Percentiles rank a stretch among this genome's conserved stretches.
Evolutionary conservation across 2,888 invertebrate species (phyloP).

Genomic region (Eupithecia pulchellata): DNA sequence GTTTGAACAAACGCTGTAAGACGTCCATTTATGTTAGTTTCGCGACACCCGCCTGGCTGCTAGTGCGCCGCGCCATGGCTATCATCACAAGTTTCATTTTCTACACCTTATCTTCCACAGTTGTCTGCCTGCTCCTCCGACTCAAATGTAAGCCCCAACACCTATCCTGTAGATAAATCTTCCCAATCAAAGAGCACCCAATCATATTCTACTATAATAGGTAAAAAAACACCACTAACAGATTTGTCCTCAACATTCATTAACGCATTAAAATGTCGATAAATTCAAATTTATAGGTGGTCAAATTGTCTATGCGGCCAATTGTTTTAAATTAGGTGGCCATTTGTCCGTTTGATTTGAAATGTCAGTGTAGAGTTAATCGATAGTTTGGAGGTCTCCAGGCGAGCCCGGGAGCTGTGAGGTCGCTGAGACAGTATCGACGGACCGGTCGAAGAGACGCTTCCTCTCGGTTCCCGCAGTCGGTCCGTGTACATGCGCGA

Average conservation of each 20-base stretch:
- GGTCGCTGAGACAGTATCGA: slow-evolving; percentile 31
- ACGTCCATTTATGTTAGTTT: slow-evolving; percentile 41
- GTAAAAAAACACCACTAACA: slow-evolving; percentile 44
- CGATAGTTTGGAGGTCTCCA: slow-evolving; percentile 54
- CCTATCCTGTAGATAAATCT: neutral
- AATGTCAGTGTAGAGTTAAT: slow-evolving; percentile 63
- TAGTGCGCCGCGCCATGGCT: slow-evolving; percentile 39
- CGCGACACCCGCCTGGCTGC: slow-evolving; percentile 31
- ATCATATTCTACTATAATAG: slow-evolving; percentile 29
- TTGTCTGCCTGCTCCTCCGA: slow-evolving; percentile 32
- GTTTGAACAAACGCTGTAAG: slow-evolving; percentile 30
- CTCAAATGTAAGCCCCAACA: slow-evolving; percentile 45
- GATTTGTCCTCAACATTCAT: slow-evolving; percentile 54
- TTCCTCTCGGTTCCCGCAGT: slow-evolving; percentile 54
- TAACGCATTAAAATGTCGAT: slow-evolving; percentile 48
- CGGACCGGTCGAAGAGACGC: slow-evolving; percentile 16
- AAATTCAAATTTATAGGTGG: slow-evolving; percentile 56
- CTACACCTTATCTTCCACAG: slow-evolving; percentile 25
- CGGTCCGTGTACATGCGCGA: slow-evolving; percentile 60
- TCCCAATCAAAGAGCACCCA: too few species aligned
- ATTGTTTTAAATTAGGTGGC: slow-evolving; percentile 76
- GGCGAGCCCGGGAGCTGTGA: slow-evolving; percentile 30
- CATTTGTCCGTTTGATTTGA: slow-evolving; percentile 74
- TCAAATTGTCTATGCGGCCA: slow-evolving; percentile 61
- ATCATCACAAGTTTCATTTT: slow-evolving; percentile 29